phyloP scores from a whole-genome alignment of 1,140 invertebrate genomes.

The Panagrolaimus sp. region DNA sequence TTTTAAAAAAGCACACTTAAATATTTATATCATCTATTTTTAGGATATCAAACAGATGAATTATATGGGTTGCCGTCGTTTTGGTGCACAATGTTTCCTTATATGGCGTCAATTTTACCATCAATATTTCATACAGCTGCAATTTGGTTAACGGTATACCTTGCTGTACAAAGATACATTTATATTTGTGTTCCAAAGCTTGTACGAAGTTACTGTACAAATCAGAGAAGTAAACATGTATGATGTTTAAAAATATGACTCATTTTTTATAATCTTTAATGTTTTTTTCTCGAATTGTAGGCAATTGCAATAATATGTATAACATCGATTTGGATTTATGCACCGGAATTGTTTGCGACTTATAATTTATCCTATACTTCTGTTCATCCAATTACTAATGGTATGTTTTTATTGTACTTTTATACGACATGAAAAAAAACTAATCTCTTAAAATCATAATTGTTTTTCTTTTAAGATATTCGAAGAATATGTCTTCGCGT shows the following conservation, averaged over 20 bases:
- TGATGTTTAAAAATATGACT: background rate
- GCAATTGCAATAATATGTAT: conserved; percentile 51
- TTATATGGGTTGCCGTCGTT: conserved; percentile 44
- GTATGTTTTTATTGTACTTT: conserved; percentile 33
- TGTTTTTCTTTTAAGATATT: conserved; percentile 35
- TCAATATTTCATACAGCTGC: conserved; percentile 56
- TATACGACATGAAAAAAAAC: background rate
- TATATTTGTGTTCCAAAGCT: conserved; percentile 56
- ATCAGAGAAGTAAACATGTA: conserved; percentile 54
- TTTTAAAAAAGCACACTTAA: too few relatives aligned
- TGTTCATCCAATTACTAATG: conserved; percentile 24
- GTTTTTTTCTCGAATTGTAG: too few relatives aligned
- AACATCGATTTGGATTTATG: conserved; percentile 48
- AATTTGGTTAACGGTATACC: conserved; percentile 50
- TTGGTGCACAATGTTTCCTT: conserved; percentile 52
- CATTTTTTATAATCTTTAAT: conserved; percentile 11
- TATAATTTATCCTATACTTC: conserved; percentile 48
- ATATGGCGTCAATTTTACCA: conserved; percentile 51
- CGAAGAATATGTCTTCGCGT: conserved; percentile 40
- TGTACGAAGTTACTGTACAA: conserved; percentile 50
- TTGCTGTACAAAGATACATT: conserved; percentile 55
- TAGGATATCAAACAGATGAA: conserved; percentile 45
- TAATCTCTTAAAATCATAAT: background rate
- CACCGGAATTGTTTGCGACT: conserved; percentile 51
- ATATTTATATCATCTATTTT: conserved; percentile 13